Evolutionary conservation across 2,888 invertebrate species (phyloP), one percentile per base, ranked within the genome.

Genomic region (Magallana nippona): DNA sequence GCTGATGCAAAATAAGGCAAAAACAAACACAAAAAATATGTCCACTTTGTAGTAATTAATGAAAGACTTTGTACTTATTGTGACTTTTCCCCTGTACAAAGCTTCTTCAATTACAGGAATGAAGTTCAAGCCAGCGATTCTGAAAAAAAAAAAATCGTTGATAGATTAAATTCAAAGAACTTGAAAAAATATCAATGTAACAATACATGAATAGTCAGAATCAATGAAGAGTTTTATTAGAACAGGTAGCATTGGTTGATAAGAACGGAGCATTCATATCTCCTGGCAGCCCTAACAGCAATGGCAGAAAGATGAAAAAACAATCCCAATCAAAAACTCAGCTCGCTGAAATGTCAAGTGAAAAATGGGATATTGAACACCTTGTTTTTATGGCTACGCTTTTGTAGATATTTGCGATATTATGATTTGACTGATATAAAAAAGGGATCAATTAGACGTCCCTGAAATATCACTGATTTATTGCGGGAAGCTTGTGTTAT

Each of bases 401-500:
- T 71, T 19, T 60, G 60, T 60, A 60, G 60, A 60, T 60, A 60
- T 60, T 60, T 60, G 60, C n/a, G 0, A 19, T 60, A 60, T 60
- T 60, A 60, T 60, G n/a, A 60, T 60, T 71, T 71, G 71, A 71
- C 71, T 71, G 27, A 71, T 71, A 71, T 71, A 22, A 71, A 71
- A 27, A 32, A 71, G 71, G 32, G 27, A 71, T 71, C 71, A 71
- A 71, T 71, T 22, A 27, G 32, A 22, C 15, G 71, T 71, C 44
- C 27, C 5, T 13, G 11, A 17, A 60, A 11, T n/a, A 17, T 15
- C 60, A 60, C 60, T 60, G 71, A 71, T 27, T 22, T 71, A 27
- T 71, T 15, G 44, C 11, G 8, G 71, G 15, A 71, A 32, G 71
- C 13, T 22, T 13, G 22, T 27, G 71, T 71, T 71, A 71, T 71